Evolutionary conservation across 2,888 invertebrate genomes (phyloP), one percentile per base, ranked within the genome.

Genomic region (Drosophila seclusa): DNA sequence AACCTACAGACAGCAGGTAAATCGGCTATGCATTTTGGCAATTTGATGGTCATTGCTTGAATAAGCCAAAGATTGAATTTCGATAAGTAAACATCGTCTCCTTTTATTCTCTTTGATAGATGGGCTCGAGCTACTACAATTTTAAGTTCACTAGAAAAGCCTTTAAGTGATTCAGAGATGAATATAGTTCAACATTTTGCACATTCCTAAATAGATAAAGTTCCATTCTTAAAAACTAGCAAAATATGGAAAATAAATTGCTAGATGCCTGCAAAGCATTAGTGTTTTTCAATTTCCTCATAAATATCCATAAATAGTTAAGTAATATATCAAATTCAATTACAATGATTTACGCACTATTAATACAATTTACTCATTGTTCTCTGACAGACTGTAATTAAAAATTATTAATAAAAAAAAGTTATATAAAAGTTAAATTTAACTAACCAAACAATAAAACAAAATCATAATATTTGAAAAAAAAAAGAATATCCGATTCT

Each of bases 41-140:
- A 50, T 42, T 42, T 32, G 42, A 27, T 40, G 21, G 36, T 16
- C 11, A 18, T 6, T 18, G 65, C 42, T 61, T 57, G 48, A 66
- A 78, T 59, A 32, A 29, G 18, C 4, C 16, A 18, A 24, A 5
- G 0, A 24, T 31, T 57, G 16, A 21, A 16, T 21, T 29, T n/a
- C 21, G 8, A 18, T 6, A 3, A 4, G 27, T 5, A 27, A 27
- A 49, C 27, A 27, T 24, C 24, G 4, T 8, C 24, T 45, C 24
- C 16, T 8, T 42, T 21, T 21, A 21, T 11, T 42, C 21, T 21
- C 7, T 16, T 45, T 7, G 45, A 24, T 4, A 24, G 45, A 45
- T 45, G 24, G 24, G 4, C 16, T 8, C 4, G 4, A 8, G 16
- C 16, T 24, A 24, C 16, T 16, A 45, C 16, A 7, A 45, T 1